phyloP scores from a whole-genome alignment of 2,888 invertebrate species.

The Bombyx huttoni region DNA sequence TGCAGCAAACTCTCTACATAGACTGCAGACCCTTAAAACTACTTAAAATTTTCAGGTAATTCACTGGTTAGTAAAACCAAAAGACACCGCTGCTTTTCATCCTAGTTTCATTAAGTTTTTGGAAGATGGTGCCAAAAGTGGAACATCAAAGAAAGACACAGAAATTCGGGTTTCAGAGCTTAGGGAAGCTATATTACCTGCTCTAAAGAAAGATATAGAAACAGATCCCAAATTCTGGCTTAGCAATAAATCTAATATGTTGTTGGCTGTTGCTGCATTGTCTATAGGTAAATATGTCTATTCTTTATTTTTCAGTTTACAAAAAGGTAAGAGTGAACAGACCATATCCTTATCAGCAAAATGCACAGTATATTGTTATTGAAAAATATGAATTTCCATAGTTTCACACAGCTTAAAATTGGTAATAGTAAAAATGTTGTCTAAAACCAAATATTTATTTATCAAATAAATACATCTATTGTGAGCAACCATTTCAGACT shows the following conservation, averaged over 20 bases:
- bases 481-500: too few relatives aligned
- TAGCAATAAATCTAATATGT: conserved; percentile 75
- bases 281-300: conserved; percentile 67
- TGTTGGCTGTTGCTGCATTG: conserved; percentile 79
- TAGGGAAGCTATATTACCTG: conserved; percentile 74
- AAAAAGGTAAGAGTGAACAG: too few relatives aligned
- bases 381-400: too few relatives aligned
- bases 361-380: too few relatives aligned
- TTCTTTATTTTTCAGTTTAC: background rate
- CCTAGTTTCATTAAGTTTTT: conserved; percentile 83
- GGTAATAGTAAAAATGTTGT: too few relatives aligned
- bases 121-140: conserved; percentile 79
- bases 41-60: conserved; percentile 57
- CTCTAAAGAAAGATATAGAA: conserved; percentile 68
- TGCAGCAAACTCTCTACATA: background rate
- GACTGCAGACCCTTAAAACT: background rate
- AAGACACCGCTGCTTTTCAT: conserved; percentile 85
- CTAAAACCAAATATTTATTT: too few relatives aligned
- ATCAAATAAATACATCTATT: too few relatives aligned
- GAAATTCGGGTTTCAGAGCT: conserved; percentile 79
- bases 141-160: conserved; percentile 81
- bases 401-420: too few relatives aligned
- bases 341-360: too few relatives aligned
- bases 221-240: conserved; percentile 79
- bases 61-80: conserved; percentile 89